Evolutionary conservation across 2,113 vertebrate species (phyloP).

Genomic region (Urocynchramus pylzowi): DNA sequence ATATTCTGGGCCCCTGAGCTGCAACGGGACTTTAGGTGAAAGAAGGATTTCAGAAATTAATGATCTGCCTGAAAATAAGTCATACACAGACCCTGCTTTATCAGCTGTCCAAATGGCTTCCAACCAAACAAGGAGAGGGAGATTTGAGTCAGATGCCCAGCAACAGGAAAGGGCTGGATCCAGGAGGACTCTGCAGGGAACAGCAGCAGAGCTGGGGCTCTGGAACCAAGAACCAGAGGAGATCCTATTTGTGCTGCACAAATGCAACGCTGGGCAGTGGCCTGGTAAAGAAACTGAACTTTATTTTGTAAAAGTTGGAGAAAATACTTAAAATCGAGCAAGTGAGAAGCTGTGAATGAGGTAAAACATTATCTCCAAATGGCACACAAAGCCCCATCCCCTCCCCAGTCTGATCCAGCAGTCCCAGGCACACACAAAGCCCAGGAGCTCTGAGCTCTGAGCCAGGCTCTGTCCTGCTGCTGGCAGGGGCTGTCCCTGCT

Average conservation of each 20-base stretch:
- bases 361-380: background rate
- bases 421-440: background rate
- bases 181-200: background rate
- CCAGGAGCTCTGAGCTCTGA: background rate
- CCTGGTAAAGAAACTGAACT: background rate
- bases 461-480: background rate
- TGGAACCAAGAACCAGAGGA: accelerated
- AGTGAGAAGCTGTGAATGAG: background rate
- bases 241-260: background rate
- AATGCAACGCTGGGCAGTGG: background rate
- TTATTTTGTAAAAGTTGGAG: background rate
- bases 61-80: background rate
- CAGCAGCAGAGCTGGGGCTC: background rate
- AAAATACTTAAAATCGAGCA: background rate
- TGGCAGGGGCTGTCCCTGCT: background rate
- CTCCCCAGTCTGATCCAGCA: accelerated
- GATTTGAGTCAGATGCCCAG: background rate
- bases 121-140: background rate
- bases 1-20: background rate
- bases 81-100: background rate
- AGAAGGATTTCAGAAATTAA: background rate
- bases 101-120: background rate
- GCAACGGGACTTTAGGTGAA: background rate
- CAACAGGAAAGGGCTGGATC: background rate
- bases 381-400: background rate